Evolutionary conservation across 2,797 vertebrate genomes (phyloP).

Genomic region (Xerus rutilus): DNA sequence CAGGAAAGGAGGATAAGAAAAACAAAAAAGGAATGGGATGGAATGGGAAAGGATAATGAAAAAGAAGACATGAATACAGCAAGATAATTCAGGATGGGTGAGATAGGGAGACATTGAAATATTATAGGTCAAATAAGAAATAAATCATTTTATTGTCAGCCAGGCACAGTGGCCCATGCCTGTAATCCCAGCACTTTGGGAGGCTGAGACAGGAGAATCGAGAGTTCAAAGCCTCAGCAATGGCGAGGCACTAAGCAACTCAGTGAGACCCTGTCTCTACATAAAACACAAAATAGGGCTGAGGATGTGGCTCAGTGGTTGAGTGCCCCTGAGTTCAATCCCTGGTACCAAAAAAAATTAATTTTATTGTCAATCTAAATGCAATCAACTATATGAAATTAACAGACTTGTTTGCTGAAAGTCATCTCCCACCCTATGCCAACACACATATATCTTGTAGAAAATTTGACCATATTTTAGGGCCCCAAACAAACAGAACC

Average conservation of each 20-base stretch:
- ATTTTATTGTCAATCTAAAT: constrained; percentile 49
- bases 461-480: constrained; percentile 48
- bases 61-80: not conserved
- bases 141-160: constrained; percentile 26
- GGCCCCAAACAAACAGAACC: constrained; percentile 8
- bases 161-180: too few relatives aligned
- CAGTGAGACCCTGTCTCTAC: too few relatives aligned
- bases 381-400: not conserved
- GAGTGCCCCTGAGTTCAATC: too few relatives aligned
- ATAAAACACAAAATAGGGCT: too few relatives aligned
- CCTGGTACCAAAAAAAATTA: too few relatives aligned
- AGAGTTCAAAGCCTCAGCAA: too few relatives aligned
- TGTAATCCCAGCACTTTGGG: too few relatives aligned
- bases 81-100: not conserved
- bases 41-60: not conserved
- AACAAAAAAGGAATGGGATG: constrained; percentile 3
- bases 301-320: too few relatives aligned
- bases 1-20: not conserved
- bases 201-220: too few relatives aligned
- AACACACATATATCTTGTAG: constrained; percentile 31
- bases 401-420: constrained; percentile 22
- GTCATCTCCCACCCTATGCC: not conserved
- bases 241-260: too few relatives aligned
- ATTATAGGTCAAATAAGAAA: constrained; percentile 18
- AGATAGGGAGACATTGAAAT: not conserved